These are phyloP conservation scores for Agelastica alni DNA, from an alignment of 2,888 invertebrate species.

Conservation along the genomic window DNA sequence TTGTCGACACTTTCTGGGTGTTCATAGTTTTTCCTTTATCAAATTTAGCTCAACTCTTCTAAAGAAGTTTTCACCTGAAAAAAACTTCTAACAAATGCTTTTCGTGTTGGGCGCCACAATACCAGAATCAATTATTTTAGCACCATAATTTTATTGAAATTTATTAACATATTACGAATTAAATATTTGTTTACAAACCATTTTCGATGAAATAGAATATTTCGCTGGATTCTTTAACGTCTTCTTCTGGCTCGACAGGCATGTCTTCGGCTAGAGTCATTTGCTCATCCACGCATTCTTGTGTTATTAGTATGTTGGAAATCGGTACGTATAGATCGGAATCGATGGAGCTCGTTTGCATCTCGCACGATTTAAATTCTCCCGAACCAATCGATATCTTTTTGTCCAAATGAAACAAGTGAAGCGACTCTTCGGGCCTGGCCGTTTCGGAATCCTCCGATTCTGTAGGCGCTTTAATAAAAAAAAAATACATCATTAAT, in stretches of 20 bases:
- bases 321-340: neutral
- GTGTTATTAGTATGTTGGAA: neutral
- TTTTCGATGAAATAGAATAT: constrained; percentile 9
- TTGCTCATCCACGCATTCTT: neutral
- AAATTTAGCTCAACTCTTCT: too few relatives aligned
- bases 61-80: too few relatives aligned
- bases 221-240: neutral
- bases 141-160: too few relatives aligned
- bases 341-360: constrained; percentile 4
- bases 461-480: too few relatives aligned
- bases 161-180: too few relatives aligned
- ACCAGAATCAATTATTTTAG: too few relatives aligned
- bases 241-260: neutral
- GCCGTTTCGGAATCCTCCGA: neutral
- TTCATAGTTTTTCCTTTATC: too few relatives aligned
- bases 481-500: neutral
- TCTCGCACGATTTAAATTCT: neutral
- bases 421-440: neutral
- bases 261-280: neutral
- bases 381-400: neutral
- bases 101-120: too few relatives aligned
- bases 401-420: neutral
- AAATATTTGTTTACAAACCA: neutral
- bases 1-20: too few relatives aligned
- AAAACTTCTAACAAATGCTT: too few relatives aligned